Percentiles rank a stretch among this genome's conserved stretches.
Conservation (phyloP, 2,797 vertebrate genomes). For the Pseudopleuronectes americanus region DNA sequence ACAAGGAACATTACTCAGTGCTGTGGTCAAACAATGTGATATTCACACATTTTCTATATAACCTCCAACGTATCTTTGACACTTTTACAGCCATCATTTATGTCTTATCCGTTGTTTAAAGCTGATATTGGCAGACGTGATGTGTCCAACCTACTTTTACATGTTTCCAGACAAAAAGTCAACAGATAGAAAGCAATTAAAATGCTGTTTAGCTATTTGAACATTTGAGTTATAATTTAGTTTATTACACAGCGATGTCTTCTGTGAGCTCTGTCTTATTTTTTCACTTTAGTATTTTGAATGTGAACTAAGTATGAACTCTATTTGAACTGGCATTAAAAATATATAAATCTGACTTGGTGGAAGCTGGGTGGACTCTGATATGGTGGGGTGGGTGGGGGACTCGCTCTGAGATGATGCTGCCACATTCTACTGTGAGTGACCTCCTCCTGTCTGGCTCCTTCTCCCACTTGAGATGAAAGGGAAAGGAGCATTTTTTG, state of each 20-base stretch:
- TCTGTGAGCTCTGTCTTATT: not conserved
- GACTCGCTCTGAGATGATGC: slow-evolving; percentile 10
- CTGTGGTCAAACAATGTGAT: too few relatives aligned
- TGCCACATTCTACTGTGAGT: slow-evolving; percentile 12
- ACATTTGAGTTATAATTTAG: not conserved
- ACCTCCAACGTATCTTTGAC: too few relatives aligned
- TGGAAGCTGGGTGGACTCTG: slow-evolving; percentile 13
- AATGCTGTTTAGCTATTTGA: slow-evolving; percentile 1
- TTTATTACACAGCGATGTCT: slow-evolving; percentile 1
- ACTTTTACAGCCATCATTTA: too few relatives aligned
- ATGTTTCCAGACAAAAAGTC: slow-evolving; percentile 7
- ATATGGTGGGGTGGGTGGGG: not conserved
- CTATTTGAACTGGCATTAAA: slow-evolving; percentile 5
- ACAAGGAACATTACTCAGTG: too few relatives aligned
- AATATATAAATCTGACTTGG: slow-evolving; percentile 5
- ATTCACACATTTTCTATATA: too few relatives aligned
- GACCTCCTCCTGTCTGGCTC: slow-evolving; percentile 35
- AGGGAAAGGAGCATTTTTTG: slow-evolving; percentile 34
- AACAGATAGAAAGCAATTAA: not conserved
- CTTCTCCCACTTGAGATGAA: slow-evolving; percentile 47
- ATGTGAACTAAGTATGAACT: slow-evolving; percentile 1
- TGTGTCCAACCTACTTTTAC: too few relatives aligned
- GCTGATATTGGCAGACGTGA: too few relatives aligned
- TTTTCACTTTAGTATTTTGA: not conserved
- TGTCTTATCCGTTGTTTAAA: too few relatives aligned